phyloP scores from a whole-genome alignment of 1,140 invertebrate species.

The Latrodectus geometricus region DNA sequence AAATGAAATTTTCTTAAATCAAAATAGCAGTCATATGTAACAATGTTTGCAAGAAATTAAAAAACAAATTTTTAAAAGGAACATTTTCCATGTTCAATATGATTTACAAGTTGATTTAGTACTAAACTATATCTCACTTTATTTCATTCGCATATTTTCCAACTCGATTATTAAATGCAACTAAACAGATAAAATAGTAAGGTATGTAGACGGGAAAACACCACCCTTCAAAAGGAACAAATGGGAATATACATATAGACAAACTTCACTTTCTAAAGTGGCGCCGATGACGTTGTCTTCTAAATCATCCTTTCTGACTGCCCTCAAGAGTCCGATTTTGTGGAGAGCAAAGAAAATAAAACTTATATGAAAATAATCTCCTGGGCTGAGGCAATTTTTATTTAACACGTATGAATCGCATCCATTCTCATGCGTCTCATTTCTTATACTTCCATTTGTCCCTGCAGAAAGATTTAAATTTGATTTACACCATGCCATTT shows the following conservation, averaged over 20 bases:
- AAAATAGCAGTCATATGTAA: too few relatives aligned
- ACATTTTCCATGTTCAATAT: too few relatives aligned
- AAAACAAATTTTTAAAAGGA: too few relatives aligned
- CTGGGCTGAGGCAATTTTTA: constrained; percentile 20
- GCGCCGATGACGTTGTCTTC: neutral
- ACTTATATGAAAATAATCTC: constrained; percentile 38
- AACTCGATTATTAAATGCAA: too few relatives aligned
- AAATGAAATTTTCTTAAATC: too few relatives aligned
- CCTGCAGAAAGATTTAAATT: constrained; percentile 28
- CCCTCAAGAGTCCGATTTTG: constrained; percentile 31
- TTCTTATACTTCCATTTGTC: constrained; percentile 32
- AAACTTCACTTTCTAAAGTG: too few relatives aligned
- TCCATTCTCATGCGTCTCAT: constrained; percentile 11
- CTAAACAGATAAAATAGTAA: too few relatives aligned
- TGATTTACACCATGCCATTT: constrained; percentile 29
- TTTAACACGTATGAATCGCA: constrained; percentile 55
- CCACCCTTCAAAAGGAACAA: neutral
- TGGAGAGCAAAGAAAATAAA: constrained; percentile 26
- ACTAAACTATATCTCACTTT: too few relatives aligned
- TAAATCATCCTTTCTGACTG: neutral
- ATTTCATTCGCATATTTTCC: too few relatives aligned
- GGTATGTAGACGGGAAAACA: too few relatives aligned
- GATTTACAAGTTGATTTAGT: too few relatives aligned
- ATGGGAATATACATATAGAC: neutral
- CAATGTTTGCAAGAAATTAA: too few relatives aligned